Evolutionary conservation across 2,888 invertebrate species (phyloP), one percentile per base, ranked within the genome.

Genomic region (Cheilosia vernalis): DNA sequence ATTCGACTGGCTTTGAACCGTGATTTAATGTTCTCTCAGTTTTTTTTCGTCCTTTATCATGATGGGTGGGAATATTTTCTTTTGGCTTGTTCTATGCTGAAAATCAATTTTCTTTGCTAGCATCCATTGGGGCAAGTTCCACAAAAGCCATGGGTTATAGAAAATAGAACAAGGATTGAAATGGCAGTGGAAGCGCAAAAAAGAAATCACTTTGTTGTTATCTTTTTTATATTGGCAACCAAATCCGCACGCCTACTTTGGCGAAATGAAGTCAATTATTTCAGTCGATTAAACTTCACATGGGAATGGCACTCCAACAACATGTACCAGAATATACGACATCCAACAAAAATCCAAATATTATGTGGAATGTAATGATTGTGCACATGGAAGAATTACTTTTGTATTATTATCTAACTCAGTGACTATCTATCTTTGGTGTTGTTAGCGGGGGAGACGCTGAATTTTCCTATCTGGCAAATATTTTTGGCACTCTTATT

Each of bases 191-290:
- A 10, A 37, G 53, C 5, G 21, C n/a, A 76, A 76, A 47, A 61
- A 61, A 47, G 24, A 77, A 55, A 69, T 47, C 78, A 70, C 69
- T 78, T 77, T 78, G 27, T 63, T 78, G 78, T 69, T 78, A 79
- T 79, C 79, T 72, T 64, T 30, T 67, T 51, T 67, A 60, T 66
- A 72, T 79, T 72, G 79, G 79, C 79, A 79, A 64, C 79, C 79
- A 72, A 79, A 79, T 79, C 60, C 64, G 72, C 79, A 79, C 79
- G 79, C 79, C 79, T 79, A 79, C 79, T 79, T 79, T 79, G 72
- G 79, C 72, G 53, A 79, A 79, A 79, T 79, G 79, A 79, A 79
- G 72, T 79, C 79, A 79, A 79, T 79, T 79, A 79, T 79, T 79
- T 58, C 79, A 58, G 64, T 51, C 79, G 79, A 79, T 79, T 79